phyloP scores from a whole-genome alignment of 2,113 vertebrate genomes.

The Pterocles burchelli region DNA sequence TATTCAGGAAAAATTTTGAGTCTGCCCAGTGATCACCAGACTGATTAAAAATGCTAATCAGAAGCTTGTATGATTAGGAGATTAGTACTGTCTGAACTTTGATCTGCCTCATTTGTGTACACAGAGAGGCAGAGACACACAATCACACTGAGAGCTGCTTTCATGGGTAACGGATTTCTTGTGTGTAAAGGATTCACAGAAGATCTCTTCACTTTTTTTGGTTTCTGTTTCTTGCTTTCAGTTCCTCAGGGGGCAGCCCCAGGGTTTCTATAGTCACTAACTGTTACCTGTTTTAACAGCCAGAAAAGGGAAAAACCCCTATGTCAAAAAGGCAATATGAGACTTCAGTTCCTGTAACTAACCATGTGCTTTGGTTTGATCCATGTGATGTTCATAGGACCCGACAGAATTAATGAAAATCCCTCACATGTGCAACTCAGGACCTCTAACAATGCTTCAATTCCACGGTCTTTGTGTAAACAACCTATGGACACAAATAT shows the following conservation, averaged over 20 bases:
- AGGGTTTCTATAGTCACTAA: background rate
- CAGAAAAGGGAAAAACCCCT: background rate
- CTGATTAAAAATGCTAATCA: conserved; percentile 63
- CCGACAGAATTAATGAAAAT: conserved; percentile 41
- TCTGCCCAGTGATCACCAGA: conserved; percentile 21
- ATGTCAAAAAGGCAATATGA: background rate
- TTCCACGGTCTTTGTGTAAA: background rate
- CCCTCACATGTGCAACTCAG: conserved; percentile 37
- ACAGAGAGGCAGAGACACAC: background rate
- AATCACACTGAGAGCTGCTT: background rate
- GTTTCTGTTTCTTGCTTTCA: background rate
- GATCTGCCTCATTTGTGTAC: conserved; percentile 35
- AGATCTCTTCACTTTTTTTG: background rate
- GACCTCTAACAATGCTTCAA: background rate
- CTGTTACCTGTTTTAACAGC: background rate
- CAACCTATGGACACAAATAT: background rate
- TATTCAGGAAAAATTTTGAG: conserved; percentile 8
- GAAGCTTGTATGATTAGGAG: conserved; percentile 56
- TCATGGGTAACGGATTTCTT: background rate
- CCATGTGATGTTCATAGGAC: conserved; percentile 56
- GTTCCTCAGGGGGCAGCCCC: background rate
- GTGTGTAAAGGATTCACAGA: background rate
- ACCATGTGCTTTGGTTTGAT: conserved; percentile 41
- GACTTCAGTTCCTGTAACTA: conserved; percentile 6
- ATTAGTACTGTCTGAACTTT: conserved; percentile 62